These are phyloP conservation scores for Coluber constrictor DNA, from an alignment of 2,797 vertebrate species.

Conservation along the genomic window DNA sequence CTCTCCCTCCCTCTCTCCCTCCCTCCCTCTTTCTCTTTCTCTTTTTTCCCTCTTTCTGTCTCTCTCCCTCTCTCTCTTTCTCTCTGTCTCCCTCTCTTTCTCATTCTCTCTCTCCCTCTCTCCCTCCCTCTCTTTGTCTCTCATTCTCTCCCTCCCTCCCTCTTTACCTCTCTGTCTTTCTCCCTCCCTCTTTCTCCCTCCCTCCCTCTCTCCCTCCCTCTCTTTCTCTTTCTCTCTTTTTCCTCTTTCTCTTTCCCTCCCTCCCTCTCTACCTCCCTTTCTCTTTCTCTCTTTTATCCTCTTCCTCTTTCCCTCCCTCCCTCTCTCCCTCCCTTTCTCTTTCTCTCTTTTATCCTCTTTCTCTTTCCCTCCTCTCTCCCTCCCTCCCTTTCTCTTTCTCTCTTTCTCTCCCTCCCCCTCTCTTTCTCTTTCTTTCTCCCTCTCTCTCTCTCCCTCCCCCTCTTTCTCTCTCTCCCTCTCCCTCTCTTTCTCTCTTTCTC, in stretches of 20 bases:
- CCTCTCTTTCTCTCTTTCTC: no score
- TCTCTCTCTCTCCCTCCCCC: fast-evolving
- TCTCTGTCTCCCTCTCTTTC: fast-evolving
- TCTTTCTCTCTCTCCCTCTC: fast-evolving
- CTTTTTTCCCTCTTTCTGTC: no score
- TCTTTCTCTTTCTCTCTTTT: fast-evolving
- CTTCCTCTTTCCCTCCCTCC: no score
- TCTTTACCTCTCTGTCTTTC: fast-evolving
- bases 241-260: fast-evolving
- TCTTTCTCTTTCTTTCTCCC: fast-evolving
- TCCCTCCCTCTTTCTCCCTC: no score
- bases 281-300: fast-evolving
- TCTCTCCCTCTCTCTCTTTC: no score
- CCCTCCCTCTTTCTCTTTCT: no score
- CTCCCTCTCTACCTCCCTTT: fast-evolving
- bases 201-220: no score
- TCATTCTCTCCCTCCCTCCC: fast-evolving
- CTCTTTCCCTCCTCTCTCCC: no score
- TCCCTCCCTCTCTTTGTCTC: fast-evolving
- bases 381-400: fast-evolving
- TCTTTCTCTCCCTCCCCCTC: no score
- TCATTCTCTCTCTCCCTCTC: no score
- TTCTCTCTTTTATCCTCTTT: background rate
- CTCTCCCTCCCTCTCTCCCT: no score
- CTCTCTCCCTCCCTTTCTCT: no score